Evolutionary conservation across 2,113 vertebrate species (phyloP).

Genomic region (Macaca fascicularis): DNA sequence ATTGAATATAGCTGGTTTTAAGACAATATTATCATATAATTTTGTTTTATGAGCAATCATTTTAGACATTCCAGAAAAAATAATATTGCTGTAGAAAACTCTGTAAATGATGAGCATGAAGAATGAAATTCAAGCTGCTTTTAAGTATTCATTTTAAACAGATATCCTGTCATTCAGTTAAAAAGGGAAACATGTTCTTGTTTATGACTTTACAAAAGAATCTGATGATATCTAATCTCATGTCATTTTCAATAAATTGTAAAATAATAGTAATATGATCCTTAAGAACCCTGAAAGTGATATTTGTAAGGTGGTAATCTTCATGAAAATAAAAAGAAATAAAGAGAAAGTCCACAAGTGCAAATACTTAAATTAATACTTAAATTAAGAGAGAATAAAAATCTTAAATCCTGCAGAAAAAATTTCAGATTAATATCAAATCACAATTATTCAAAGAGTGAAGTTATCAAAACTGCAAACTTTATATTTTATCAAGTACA

Average conservation of each 20-base stretch:
- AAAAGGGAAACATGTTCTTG: background rate
- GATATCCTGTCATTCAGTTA: background rate
- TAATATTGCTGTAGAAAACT: background rate
- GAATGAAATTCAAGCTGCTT: background rate
- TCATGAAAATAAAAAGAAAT: background rate
- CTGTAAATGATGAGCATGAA: background rate
- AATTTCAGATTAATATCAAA: background rate
- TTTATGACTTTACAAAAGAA: background rate
- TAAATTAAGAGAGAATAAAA: slow-evolving; percentile 1
- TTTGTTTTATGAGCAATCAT: background rate
- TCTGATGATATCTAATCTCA: background rate
- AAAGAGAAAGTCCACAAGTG: background rate
- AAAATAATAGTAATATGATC: background rate
- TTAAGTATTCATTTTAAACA: background rate
- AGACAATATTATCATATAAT: background rate
- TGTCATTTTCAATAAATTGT: background rate
- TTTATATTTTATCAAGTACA: background rate
- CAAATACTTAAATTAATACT: slow-evolving; percentile 3
- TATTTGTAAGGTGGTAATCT: background rate
- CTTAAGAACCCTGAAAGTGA: background rate
- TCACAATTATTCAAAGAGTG: background rate
- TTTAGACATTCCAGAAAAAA: slow-evolving; percentile 11
- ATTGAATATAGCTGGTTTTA: background rate
- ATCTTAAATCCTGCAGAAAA: background rate
- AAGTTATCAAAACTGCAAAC: background rate